phyloP scores from a whole-genome alignment of 2,113 vertebrate species.

The Rhinichthys klamathensis region DNA sequence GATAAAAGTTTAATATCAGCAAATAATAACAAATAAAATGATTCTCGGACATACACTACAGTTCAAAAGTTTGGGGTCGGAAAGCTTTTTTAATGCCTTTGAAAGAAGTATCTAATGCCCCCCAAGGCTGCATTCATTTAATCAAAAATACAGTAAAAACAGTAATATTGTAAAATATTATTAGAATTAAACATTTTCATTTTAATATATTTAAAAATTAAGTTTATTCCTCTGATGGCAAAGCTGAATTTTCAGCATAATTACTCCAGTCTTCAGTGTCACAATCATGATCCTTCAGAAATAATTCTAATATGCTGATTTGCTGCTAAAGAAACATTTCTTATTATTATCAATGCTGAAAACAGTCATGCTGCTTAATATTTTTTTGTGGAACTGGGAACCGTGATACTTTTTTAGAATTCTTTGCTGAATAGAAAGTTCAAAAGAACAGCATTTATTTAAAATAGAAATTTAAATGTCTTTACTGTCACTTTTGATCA shows the following conservation, averaged over 20 bases:
- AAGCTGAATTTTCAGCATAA: background rate
- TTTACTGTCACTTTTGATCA: background rate
- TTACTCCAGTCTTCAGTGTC: background rate
- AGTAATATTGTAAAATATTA: background rate
- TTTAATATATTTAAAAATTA: background rate
- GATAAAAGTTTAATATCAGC: background rate
- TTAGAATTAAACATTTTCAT: background rate
- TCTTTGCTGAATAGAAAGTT: too few species aligned
- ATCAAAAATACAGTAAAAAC: background rate
- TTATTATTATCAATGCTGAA: background rate
- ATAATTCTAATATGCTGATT: too few species aligned
- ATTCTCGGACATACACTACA: background rate
- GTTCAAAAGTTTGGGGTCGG: background rate
- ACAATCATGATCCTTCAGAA: background rate
- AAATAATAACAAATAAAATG: background rate
- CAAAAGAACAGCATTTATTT: background rate
- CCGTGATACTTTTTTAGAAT: background rate
- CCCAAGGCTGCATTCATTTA: background rate
- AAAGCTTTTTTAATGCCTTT: background rate
- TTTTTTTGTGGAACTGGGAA: background rate
- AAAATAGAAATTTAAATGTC: background rate
- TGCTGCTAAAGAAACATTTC: too few species aligned
- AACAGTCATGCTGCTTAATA: background rate
- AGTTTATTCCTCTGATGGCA: too few species aligned
- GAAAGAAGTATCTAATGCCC: background rate